Percentiles rank a stretch among this genome's conserved stretches.
Evolutionary conservation across 2,888 invertebrate genomes (phyloP).

Genomic region (Eupithecia subumbrata): DNA sequence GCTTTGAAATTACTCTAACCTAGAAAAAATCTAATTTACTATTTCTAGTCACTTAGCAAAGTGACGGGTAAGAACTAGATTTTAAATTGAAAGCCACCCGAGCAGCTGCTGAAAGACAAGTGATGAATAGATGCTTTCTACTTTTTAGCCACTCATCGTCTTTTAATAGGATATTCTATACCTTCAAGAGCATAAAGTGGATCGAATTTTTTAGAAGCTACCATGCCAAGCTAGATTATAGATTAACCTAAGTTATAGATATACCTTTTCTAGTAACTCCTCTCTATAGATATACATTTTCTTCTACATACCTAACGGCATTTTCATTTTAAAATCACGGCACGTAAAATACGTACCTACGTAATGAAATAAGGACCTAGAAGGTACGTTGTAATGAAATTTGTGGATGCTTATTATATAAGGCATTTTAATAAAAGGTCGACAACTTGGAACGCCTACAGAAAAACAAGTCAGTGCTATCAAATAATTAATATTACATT

Average conservation of each 20-base stretch:
- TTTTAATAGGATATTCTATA: not conserved
- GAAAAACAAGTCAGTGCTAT: not conserved
- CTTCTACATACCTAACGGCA: not conserved
- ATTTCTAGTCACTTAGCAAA: not conserved
- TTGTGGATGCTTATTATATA: not conserved
- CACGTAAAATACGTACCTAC: not conserved
- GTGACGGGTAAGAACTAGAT: not conserved
- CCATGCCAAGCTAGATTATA: no score
- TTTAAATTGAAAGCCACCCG: slow-evolving; percentile 1
- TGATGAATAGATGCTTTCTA: not conserved
- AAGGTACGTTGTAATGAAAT: not conserved
- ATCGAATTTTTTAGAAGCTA: not conserved
- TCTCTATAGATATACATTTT: no score
- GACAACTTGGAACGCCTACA: not conserved
- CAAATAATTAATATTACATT: not conserved
- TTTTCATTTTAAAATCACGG: not conserved
- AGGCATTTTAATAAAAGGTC: not conserved
- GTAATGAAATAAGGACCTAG: not conserved
- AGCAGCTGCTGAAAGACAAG: slow-evolving; percentile 1
- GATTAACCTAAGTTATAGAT: not conserved
- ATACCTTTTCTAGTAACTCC: no score
- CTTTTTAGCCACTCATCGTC: slow-evolving; percentile 2
- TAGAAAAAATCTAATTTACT: not conserved
- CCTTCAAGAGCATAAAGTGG: not conserved
- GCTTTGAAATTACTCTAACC: not conserved